Conservation (phyloP, 2,797 vertebrate species). For the Micromesistius poutassou region DNA sequence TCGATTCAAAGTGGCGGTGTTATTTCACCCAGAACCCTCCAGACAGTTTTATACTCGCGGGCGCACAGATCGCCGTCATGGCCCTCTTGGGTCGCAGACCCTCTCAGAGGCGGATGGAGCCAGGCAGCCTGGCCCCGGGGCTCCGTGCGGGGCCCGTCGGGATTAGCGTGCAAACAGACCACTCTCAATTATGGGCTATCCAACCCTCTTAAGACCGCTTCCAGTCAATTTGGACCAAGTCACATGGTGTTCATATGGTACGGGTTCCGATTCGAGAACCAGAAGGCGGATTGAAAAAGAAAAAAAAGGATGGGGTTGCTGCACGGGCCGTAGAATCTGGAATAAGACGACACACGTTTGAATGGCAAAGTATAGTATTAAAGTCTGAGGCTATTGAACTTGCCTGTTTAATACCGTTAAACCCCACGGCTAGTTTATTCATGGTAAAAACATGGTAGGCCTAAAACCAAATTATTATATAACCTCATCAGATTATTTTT, state of each 20-base stretch:
- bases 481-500: background rate
- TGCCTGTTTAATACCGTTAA: background rate
- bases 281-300: background rate
- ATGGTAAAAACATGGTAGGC: too few species aligned
- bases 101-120: conserved; percentile 48
- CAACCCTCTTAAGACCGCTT: conserved; percentile 30
- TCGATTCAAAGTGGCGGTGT: background rate
- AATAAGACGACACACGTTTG: background rate
- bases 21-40: background rate
- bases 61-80: conserved; percentile 20
- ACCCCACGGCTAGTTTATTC: background rate
- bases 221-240: conserved; percentile 32
- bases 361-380: background rate
- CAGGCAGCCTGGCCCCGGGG: conserved; percentile 58
- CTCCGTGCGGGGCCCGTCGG: conserved; percentile 56
- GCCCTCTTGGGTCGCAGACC: too few species aligned
- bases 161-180: conserved; percentile 73
- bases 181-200: conserved; percentile 66
- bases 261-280: background rate
- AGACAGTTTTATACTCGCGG: background rate
- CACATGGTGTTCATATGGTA: conserved; percentile 43
- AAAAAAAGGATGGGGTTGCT: background rate
- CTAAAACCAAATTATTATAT: background rate
- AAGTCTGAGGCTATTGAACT: background rate
- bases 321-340: background rate